Conservation (phyloP, 1,140 invertebrate species). For the Trachymyrmex cornetzi region DNA sequence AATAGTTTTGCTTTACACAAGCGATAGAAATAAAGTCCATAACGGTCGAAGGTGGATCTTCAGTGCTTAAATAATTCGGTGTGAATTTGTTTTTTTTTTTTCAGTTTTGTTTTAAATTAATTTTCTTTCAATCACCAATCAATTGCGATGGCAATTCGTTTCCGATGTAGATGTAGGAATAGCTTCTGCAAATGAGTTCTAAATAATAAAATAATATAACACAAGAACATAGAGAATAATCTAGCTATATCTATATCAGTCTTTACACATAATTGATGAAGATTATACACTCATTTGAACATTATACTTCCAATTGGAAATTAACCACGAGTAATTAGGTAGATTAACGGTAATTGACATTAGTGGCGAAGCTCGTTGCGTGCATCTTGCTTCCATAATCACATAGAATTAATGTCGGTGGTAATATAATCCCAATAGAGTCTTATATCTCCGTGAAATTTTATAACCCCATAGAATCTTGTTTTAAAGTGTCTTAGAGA, state of each 20-base stretch:
- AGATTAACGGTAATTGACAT: conserved; percentile 83
- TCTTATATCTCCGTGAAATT: not conserved
- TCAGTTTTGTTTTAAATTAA: not conserved
- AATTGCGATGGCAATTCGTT: not conserved
- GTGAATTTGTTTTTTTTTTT: too few relatives aligned
- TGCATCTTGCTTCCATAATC: conserved; percentile 74
- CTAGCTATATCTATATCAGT: not conserved
- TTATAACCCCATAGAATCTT: conserved; percentile 14
- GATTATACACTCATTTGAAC: conserved; percentile 58
- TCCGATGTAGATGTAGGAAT: too few relatives aligned
- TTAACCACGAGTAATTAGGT: conserved; percentile 80
- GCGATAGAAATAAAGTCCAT: too few relatives aligned
- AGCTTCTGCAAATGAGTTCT: not conserved
- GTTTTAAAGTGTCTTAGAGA: not conserved
- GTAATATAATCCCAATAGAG: conserved; percentile 42
- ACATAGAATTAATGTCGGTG: conserved; percentile 69
- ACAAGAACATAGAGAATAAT: not conserved
- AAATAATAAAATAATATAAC: not conserved
- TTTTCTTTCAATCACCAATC: not conserved
- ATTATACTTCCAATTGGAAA: conserved; percentile 80
- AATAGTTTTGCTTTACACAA: not conserved
- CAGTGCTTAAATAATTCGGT: too few relatives aligned
- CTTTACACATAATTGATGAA: conserved; percentile 59
- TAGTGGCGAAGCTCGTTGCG: conserved; percentile 73
- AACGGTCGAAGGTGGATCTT: too few relatives aligned